Percentiles rank a stretch among this genome's conserved stretches.
phyloP scores from a whole-genome alignment of 2,113 vertebrate genomes.

The Pao palembangensis region DNA sequence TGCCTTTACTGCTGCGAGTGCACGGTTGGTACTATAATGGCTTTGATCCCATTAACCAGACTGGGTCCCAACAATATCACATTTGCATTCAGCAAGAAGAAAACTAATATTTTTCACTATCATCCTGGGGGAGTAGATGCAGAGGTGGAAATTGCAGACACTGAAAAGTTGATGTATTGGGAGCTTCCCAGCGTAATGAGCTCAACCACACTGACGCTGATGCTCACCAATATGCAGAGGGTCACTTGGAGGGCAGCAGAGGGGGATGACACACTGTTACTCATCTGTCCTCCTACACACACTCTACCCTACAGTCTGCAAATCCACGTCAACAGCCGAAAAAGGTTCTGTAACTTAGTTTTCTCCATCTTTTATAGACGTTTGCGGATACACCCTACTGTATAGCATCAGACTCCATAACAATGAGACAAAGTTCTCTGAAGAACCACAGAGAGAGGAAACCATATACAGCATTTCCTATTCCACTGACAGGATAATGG shows the following conservation, averaged over 20 bases:
- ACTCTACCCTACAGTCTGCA: slow-evolving; percentile 14
- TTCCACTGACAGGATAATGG: not conserved
- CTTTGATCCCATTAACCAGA: too few relatives aligned
- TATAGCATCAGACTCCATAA: not conserved
- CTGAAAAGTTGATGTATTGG: slow-evolving; percentile 34
- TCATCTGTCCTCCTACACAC: slow-evolving; percentile 53
- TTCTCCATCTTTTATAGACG: not conserved
- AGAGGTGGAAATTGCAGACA: slow-evolving; percentile 36
- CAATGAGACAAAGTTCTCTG: not conserved
- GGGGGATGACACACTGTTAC: slow-evolving; percentile 51
- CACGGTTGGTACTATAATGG: too few relatives aligned
- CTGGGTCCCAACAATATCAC: too few relatives aligned
- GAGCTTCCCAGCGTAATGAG: slow-evolving; percentile 25
- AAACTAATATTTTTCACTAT: too few relatives aligned
- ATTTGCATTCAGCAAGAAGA: too few relatives aligned
- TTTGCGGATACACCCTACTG: not conserved
- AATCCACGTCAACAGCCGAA: slow-evolving; percentile 23
- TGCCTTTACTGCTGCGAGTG: too few relatives aligned
- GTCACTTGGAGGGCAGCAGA: slow-evolving; percentile 43
- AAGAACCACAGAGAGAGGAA: not conserved
- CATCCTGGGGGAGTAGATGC: slow-evolving; percentile 29
- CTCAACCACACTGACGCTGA: slow-evolving; percentile 24
- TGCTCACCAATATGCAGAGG: slow-evolving; percentile 38
- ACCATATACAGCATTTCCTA: not conserved
- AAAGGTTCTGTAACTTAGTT: slow-evolving; percentile 13